These are phyloP conservation scores for Chaitophorus viminalis DNA, from an alignment of 2,888 invertebrate genomes.

Conservation along the genomic window DNA sequence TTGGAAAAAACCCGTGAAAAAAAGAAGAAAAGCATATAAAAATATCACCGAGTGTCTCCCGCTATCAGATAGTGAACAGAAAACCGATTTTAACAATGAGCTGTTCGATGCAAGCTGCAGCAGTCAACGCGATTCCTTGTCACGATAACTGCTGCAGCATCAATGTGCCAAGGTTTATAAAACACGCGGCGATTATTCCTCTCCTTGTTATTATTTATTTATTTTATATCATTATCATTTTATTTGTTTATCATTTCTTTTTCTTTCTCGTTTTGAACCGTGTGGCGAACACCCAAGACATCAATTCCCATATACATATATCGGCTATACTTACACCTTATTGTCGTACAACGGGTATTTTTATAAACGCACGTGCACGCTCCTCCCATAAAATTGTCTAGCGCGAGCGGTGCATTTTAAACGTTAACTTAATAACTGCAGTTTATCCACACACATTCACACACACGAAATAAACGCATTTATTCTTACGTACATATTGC, in stretches of 20 bases:
- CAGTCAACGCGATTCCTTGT: not conserved
- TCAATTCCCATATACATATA: not conserved
- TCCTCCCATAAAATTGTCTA: not conserved
- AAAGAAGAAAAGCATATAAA: not conserved
- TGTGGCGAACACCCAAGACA: not conserved
- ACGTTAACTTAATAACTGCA: not conserved
- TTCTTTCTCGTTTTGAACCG: not conserved
- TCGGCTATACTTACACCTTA: not conserved
- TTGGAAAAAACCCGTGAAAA: no score
- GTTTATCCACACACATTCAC: not conserved
- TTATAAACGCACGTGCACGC: not conserved
- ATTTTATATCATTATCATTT: not conserved
- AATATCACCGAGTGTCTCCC: not conserved
- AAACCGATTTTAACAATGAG: slow-evolving; percentile 21
- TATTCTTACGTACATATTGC: no score
- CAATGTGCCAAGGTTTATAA: not conserved
- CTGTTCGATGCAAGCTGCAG: not conserved
- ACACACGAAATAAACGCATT: no score
- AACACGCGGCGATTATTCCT: not conserved
- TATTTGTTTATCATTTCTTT: not conserved
- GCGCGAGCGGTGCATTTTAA: not conserved
- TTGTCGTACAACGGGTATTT: not conserved
- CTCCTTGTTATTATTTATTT: not conserved
- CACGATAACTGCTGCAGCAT: not conserved
- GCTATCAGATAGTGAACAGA: not conserved